Conservation (phyloP, 2,113 vertebrate genomes). For the Gorilla gorilla region DNA sequence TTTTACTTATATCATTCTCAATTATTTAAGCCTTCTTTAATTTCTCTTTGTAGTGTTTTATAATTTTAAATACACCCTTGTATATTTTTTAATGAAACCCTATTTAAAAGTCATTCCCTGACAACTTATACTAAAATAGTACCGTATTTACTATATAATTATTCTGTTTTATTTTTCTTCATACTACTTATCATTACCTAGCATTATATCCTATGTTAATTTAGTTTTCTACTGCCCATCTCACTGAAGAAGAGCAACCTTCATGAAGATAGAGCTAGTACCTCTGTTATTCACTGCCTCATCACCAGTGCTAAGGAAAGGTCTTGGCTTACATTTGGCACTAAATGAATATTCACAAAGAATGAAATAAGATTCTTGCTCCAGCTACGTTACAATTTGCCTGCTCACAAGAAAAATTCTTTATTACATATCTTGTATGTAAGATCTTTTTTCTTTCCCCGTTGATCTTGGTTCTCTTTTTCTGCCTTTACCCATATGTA, state of each 20-base stretch:
- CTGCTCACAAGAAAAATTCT: background rate
- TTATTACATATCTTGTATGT: background rate
- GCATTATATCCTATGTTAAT: background rate
- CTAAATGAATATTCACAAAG: background rate
- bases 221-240: background rate
- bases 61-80: background rate
- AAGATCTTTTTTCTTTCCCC: background rate
- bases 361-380: background rate
- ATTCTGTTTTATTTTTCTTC: background rate
- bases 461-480: background rate
- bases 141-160: background rate
- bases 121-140: background rate
- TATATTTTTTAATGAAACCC: background rate
- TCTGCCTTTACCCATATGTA: background rate
- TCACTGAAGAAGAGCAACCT: background rate
- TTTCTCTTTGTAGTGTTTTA: background rate
- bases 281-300: background rate
- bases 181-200: background rate
- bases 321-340: background rate
- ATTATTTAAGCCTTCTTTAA: background rate
- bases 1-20: background rate
- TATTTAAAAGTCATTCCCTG: background rate
- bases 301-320: background rate
- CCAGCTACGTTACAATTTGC: background rate
- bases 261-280: background rate